A percentile compares a stretch with the other conserved stretches of the same genome.
Conservation (phyloP, 2,113 vertebrate species). For the Prolemur simus region DNA sequence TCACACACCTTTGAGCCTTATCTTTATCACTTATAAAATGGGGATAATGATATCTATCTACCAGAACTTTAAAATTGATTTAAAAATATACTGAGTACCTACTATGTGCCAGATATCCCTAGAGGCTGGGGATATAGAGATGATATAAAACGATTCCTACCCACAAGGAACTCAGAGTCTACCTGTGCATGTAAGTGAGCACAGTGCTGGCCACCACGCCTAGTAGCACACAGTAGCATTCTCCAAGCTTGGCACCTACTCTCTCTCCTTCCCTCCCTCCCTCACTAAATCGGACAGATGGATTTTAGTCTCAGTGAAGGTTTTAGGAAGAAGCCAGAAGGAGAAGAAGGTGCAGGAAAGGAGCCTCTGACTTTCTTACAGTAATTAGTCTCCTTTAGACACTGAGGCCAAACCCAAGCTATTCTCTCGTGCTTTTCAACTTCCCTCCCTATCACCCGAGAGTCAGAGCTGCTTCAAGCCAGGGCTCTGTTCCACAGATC, state of each 20-base stretch:
- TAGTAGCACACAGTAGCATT: background rate
- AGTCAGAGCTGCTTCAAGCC: conserved; percentile 44
- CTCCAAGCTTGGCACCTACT: background rate
- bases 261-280: background rate
- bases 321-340: conserved; percentile 39
- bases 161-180: background rate
- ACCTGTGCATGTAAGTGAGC: background rate
- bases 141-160: background rate
- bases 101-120: background rate
- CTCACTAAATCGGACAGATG: conserved; percentile 23
- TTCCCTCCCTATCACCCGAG: conserved; percentile 6
- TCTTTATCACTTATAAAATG: background rate
- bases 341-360: background rate
- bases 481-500: conserved; percentile 8
- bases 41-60: background rate
- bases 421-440: conserved; percentile 59
- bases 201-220: background rate
- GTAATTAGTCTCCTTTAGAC: conserved; percentile 67
- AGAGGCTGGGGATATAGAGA: background rate
- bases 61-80: conserved; percentile 20
- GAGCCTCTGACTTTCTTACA: background rate
- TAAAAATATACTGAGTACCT: background rate
- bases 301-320: background rate
- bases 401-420: conserved; percentile 39
- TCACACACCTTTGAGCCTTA: background rate